These are phyloP conservation scores for Actinemys pallida DNA, from an alignment of 2,113 vertebrate species.

Conservation along the genomic window DNA sequence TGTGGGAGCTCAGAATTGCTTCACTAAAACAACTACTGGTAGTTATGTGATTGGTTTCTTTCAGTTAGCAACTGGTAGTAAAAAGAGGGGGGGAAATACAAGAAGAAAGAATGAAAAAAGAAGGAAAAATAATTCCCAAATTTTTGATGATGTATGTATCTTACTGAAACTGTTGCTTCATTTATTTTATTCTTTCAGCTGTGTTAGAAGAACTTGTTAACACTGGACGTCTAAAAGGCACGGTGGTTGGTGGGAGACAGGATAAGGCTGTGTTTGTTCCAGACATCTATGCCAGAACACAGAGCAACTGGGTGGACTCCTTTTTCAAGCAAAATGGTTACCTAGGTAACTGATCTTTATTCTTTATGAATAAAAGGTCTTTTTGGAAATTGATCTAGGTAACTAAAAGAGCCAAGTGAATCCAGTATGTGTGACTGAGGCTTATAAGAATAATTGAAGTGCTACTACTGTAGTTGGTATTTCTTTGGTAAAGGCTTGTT, in stretches of 20 bases:
- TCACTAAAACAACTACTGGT: background rate
- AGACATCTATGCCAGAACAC: conserved; percentile 94
- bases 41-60: background rate
- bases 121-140: background rate
- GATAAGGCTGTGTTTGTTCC: conserved; percentile 96
- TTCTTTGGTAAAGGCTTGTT: background rate
- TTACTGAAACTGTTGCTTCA: background rate
- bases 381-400: background rate
- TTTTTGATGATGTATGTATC: conserved; percentile 6
- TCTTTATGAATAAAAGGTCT: background rate
- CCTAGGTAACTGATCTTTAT: conserved; percentile 84
- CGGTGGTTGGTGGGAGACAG: conserved; percentile 92
- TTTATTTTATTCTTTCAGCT: conserved; percentile 78
- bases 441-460: background rate
- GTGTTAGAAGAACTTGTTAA: conserved; percentile 94
- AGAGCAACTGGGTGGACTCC: conserved; percentile 95
- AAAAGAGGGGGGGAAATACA: background rate
- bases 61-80: background rate
- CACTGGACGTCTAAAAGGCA: conserved; percentile 89
- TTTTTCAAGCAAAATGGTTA: conserved; percentile 97
- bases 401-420: background rate
- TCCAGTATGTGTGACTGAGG: background rate
- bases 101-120: background rate
- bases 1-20: background rate
- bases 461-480: background rate